A percentile compares a stretch with the other conserved stretches of the same genome.
These are phyloP conservation scores for Callorhinus ursinus DNA, from an alignment of 2,113 vertebrate species.

Conservation along the genomic window DNA sequence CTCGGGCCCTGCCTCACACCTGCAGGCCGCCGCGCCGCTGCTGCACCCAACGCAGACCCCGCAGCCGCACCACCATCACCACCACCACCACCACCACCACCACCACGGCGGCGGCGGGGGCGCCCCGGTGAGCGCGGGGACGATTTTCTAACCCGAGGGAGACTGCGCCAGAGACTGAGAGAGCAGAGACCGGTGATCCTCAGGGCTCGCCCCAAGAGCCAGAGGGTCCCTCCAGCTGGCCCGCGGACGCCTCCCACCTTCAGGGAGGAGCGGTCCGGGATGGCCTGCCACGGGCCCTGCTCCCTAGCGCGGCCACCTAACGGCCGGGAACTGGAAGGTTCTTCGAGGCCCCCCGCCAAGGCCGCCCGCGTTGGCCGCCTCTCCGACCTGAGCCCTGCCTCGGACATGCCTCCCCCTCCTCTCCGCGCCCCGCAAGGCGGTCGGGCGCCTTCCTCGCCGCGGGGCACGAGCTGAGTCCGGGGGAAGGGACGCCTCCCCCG, in stretches of 20 bases:
- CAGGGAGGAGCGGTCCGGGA: neutral
- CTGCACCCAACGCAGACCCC: slow-evolving; percentile 88
- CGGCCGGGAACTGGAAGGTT: neutral
- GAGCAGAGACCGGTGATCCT: neutral
- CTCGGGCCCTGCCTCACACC: slow-evolving; percentile 89
- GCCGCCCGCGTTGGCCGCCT: neutral
- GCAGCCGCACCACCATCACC: slow-evolving; percentile 85
- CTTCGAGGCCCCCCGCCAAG: neutral
- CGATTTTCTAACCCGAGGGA: slow-evolving; percentile 90
- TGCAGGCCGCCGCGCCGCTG: slow-evolving; percentile 89
- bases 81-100: slow-evolving; percentile 83
- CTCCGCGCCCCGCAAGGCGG: neutral
- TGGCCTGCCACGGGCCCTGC: neutral
- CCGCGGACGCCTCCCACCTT: neutral
- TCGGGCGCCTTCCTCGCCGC: slow-evolving; percentile 66
- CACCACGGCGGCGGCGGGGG: slow-evolving; percentile 82
- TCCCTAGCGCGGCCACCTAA: neutral
- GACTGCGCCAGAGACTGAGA: slow-evolving; percentile 59
- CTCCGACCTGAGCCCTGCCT: slow-evolving; percentile 39
- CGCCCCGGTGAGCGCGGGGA: slow-evolving; percentile 91
- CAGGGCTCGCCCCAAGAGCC: neutral
- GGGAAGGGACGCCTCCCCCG: neutral
- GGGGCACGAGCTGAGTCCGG: neutral
- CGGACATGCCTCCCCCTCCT: neutral
- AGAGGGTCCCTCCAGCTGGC: neutral